Evolutionary conservation across 2,888 invertebrate genomes (phyloP).

Genomic region (Aproaerema taeniolella): DNA sequence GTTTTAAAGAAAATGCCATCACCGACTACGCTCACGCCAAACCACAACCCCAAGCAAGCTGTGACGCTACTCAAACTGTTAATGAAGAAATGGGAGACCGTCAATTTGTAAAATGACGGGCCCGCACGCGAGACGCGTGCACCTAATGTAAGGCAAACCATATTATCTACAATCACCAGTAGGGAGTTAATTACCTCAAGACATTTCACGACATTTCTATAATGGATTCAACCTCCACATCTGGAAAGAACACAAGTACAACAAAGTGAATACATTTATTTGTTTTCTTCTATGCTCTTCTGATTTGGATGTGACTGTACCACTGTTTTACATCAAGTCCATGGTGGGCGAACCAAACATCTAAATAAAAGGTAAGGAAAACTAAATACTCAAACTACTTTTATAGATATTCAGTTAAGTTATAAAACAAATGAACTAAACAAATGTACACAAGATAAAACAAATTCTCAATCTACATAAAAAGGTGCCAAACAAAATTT

Average conservation of each 20-base stretch:
- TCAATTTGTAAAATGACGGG: too few relatives aligned
- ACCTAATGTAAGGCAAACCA: constrained; percentile 54
- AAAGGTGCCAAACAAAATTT: too few relatives aligned
- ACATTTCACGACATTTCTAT: constrained; percentile 75
- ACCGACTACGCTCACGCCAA: constrained; percentile 44
- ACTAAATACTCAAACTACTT: too few relatives aligned
- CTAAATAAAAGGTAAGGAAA: too few relatives aligned
- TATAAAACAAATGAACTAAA: too few relatives aligned
- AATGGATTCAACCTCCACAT: constrained; percentile 76
- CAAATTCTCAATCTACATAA: too few relatives aligned
- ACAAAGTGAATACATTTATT: constrained; percentile 70
- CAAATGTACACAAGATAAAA: too few relatives aligned
- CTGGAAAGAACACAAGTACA: constrained; percentile 78
- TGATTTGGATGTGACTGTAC: constrained; percentile 50
- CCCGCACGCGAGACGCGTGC: constrained; percentile 26
- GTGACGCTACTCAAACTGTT: constrained; percentile 55
- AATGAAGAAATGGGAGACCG: constrained; percentile 31
- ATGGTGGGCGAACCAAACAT: too few relatives aligned
- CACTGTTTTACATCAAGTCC: constrained; percentile 75
- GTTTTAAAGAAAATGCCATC: constrained; percentile 34
- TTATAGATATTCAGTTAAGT: too few relatives aligned
- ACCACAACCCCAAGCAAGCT: constrained; percentile 65
- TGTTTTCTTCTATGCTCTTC: constrained; percentile 23
- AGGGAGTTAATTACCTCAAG: constrained; percentile 77
- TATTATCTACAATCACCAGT: constrained; percentile 72